These are phyloP conservation scores for Allobates femoralis DNA, from an alignment of 2,797 vertebrate species.

Conservation along the genomic window DNA sequence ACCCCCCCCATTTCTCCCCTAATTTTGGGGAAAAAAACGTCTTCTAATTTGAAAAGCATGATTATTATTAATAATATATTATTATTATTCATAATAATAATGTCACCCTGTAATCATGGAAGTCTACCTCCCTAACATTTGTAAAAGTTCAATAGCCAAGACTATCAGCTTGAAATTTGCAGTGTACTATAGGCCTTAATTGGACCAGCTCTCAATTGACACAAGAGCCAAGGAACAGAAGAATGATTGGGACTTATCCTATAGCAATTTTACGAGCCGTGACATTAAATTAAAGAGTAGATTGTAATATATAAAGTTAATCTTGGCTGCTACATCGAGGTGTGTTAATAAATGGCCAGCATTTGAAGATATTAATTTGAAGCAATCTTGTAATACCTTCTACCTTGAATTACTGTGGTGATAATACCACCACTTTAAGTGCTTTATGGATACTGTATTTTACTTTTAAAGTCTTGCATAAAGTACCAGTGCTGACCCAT, in stretches of 20 bases:
- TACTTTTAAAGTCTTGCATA: not conserved
- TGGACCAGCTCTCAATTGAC: not conserved
- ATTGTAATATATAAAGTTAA: conserved; percentile 15
- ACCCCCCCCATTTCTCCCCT: too few relatives aligned
- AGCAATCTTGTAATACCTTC: not conserved
- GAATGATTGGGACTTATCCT: not conserved
- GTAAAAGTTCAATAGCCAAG: not conserved
- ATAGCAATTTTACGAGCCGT: not conserved
- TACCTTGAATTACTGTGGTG: not conserved
- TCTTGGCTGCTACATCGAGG: not conserved
- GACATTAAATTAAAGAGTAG: conserved; percentile 1
- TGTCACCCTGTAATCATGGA: not conserved
- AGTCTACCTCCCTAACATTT: not conserved
- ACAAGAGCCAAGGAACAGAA: not conserved
- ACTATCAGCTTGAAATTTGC: not conserved
- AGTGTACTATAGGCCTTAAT: not conserved
- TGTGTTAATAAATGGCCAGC: not conserved
- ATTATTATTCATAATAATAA: too few relatives aligned
- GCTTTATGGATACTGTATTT: not conserved
- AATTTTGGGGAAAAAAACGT: too few relatives aligned
- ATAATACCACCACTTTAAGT: not conserved
- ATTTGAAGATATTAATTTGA: not conserved
- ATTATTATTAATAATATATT: too few relatives aligned
- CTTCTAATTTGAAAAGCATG: too few relatives aligned
- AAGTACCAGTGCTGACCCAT: not conserved